These are phyloP conservation scores for Alethe castanea DNA, from an alignment of 2,113 vertebrate genomes.

Conservation along the genomic window DNA sequence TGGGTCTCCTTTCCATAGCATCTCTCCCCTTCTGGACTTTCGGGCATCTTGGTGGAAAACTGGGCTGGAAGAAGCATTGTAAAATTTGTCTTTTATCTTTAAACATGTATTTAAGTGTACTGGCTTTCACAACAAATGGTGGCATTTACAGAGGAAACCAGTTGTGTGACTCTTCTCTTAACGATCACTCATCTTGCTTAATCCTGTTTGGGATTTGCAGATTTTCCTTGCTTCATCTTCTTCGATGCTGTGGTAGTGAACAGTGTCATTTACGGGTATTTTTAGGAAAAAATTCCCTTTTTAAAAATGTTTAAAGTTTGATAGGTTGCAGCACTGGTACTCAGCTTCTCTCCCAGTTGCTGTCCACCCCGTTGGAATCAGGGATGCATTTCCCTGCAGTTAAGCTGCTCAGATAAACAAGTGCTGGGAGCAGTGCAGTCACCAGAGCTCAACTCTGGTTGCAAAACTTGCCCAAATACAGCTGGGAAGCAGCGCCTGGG, in stretches of 20 bases:
- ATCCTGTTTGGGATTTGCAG: neutral
- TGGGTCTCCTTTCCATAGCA: neutral
- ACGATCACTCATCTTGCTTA: neutral
- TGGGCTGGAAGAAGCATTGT: neutral
- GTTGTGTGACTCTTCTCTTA: neutral
- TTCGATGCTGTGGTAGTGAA: neutral
- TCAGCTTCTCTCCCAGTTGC: neutral
- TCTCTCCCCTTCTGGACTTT: neutral
- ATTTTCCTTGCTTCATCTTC: neutral
- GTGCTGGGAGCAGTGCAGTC: neutral
- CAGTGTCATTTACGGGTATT: neutral
- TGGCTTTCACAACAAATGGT: neutral
- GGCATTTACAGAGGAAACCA: neutral
- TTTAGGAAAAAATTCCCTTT: neutral
- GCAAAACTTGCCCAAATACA: neutral
- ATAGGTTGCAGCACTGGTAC: neutral
- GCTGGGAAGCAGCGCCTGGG: neutral
- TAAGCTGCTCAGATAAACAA: neutral
- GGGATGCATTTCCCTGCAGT: neutral
- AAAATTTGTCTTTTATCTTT: neutral
- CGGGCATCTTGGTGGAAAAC: neutral
- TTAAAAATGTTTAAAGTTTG: neutral
- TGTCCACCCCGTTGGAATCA: neutral
- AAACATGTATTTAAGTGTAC: neutral
- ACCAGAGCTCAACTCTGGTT: neutral